Conservation (phyloP, 1,140 invertebrate genomes). For the Marisa cornuarietis region DNA sequence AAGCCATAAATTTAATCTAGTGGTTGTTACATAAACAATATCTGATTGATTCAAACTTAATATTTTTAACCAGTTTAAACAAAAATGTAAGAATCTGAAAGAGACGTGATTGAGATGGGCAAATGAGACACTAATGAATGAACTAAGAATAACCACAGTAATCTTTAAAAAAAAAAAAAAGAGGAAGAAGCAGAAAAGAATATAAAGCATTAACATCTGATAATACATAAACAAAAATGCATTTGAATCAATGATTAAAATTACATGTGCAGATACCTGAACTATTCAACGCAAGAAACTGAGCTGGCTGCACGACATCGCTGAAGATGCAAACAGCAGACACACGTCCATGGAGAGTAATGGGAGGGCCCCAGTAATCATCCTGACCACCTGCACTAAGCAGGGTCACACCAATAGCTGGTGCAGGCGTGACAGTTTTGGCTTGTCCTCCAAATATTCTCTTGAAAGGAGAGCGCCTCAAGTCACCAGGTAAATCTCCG, state of each 20-base stretch:
- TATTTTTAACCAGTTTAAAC: no score
- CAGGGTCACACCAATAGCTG: conserved; percentile 48
- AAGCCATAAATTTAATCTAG: neutral
- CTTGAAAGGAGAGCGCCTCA: conserved; percentile 26
- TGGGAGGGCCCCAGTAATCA: conserved; percentile 68
- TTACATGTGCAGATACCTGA: conserved; percentile 50
- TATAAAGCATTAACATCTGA: neutral
- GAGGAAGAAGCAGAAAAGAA: neutral
- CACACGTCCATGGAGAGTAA: conserved; percentile 69
- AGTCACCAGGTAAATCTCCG: conserved; percentile 20
- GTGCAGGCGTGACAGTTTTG: conserved; percentile 29
- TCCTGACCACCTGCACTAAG: conserved; percentile 70
- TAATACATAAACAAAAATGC: neutral
- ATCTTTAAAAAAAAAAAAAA: neutral
- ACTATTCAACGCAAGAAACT: conserved; percentile 64
- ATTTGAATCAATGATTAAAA: no score
- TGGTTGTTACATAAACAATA: no score
- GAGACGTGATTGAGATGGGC: neutral
- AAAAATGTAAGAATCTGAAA: neutral
- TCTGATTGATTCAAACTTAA: no score
- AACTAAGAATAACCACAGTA: neutral
- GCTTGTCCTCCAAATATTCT: conserved; percentile 26
- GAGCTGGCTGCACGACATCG: conserved; percentile 63
- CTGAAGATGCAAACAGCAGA: conserved; percentile 69
- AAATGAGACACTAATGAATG: neutral